These are phyloP conservation scores for Spizaetus ornatus DNA, from an alignment of 2,113 vertebrate genomes.

Conservation along the genomic window DNA sequence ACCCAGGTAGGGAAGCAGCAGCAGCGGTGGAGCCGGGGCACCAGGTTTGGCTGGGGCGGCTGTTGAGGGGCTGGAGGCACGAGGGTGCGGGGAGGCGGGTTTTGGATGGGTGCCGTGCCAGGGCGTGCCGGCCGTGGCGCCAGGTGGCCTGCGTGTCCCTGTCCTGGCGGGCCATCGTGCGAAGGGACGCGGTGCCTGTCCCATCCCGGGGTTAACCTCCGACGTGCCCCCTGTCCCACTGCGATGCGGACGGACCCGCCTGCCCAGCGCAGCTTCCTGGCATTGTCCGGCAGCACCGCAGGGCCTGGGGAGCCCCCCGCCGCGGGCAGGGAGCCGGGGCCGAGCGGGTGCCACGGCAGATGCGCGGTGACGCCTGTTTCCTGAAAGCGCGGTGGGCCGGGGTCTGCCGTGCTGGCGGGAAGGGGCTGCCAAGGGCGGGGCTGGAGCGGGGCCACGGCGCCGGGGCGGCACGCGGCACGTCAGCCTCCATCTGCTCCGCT, in stretches of 20 bases:
- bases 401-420: not conserved
- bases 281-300: not conserved
- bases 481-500: not conserved
- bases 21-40: rapidly evolving
- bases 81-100: not conserved
- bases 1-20: not conserved
- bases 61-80: not conserved
- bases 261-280: not conserved
- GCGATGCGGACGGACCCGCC: too few species aligned
- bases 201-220: not conserved
- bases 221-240: not conserved
- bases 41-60: not conserved
- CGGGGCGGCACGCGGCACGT: not conserved
- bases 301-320: not conserved
- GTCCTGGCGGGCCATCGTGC: rapidly evolving
- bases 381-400: not conserved
- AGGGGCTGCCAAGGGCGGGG: not conserved
- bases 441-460: not conserved
- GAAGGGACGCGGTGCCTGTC: not conserved
- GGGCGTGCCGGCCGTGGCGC: rapidly evolving
- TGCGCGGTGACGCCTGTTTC: not conserved
- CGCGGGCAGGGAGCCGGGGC: not conserved
- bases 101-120: rapidly evolving
- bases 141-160: not conserved
- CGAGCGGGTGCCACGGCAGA: not conserved